Base-by-base conservation (phyloP, 2,888 invertebrate species). In the Lasioglossum pauxillum region DNA sequence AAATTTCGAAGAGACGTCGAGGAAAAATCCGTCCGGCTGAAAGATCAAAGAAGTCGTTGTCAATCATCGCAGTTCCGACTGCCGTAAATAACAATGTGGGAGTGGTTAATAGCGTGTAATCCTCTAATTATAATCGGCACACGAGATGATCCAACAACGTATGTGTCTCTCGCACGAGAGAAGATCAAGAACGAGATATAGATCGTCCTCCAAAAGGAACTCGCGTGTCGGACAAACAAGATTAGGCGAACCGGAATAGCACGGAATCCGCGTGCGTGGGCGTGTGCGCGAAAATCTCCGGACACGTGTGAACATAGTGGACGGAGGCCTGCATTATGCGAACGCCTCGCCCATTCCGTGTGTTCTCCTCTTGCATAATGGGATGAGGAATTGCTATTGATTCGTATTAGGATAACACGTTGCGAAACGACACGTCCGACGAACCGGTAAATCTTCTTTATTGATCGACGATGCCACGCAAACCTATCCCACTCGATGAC, bases 91-190 rank as follows among this genome's bases (percentile, higher is more conserved):
- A 23, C 49, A 8, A 49, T 7, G 35, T 35, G 35, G 5, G 5
- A 35, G 35, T 35, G 35, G 23, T 49, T 23, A 49, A 23, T n/a
- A 57, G 60, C 35, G 57, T 60, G 74, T 41, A 41, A 78, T 75
- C 60, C 74, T 84, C 84, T 84, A 84, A 84, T 84, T 84, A 78
- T 78, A 84, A 84, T 84, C 69, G 69, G 23, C 27, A 67, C 53
- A 38, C 74, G 31, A n/a, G 46, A 44, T 49, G n/a, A n/a, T 35
- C 77, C 35, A n/a, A 49, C 49, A 8, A 8, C 35, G 38, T 8
- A 41, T 41, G 67, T 35, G 16, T 7, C 14, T 27, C 27, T 23
- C 10, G 73, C 71, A 27, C 57, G 41, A 73, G 41, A 35, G 19
- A 19, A 64, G 60, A 69, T 76, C 67, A 14, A 76, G 10, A 19